Percentiles rank a stretch among this genome's conserved stretches.
Conservation (phyloP, 2,113 vertebrate species). For the Odocoileus virginianus region DNA sequence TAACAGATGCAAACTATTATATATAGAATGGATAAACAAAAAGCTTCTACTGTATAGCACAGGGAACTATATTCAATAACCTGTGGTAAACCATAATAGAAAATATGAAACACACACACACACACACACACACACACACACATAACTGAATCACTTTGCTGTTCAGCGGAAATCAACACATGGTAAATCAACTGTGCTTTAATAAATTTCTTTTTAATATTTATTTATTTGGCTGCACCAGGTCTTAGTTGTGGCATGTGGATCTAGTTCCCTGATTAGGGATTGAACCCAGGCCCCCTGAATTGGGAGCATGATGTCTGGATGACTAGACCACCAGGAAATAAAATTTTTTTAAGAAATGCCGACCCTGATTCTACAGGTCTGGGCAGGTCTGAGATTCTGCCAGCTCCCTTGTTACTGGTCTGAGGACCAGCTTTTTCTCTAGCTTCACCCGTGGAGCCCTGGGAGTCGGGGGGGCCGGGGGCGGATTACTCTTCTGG, state of each 20-base stretch:
- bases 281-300: neutral
- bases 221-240: neutral
- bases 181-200: neutral
- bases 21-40: neutral
- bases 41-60: neutral
- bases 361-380: neutral
- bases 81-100: neutral
- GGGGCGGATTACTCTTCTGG: neutral
- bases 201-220: neutral
- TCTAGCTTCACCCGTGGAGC: neutral
- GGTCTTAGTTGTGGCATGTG: neutral
- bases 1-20: neutral
- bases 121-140: too few relatives aligned
- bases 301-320: neutral
- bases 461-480: fast-evolving
- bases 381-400: neutral
- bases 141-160: neutral
- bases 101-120: neutral
- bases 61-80: neutral
- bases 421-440: neutral
- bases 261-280: neutral
- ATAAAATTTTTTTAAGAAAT: neutral
- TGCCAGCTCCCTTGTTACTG: neutral
- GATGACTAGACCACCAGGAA: neutral
- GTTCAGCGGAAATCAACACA: neutral